Base-by-base conservation (phyloP, 1,140 invertebrate genomes). In the Dendrolimus punctatus region DNA sequence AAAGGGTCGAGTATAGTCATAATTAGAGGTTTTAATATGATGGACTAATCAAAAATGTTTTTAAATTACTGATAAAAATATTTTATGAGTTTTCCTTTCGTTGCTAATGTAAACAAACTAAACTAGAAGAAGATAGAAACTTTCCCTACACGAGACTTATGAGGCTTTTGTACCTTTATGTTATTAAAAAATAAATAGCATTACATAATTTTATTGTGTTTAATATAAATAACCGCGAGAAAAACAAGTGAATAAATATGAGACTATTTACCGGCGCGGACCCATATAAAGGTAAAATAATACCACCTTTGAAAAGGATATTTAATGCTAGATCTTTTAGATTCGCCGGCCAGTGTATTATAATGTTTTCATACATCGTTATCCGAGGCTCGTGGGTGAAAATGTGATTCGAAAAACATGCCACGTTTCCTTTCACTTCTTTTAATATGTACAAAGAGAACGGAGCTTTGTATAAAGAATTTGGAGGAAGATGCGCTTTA, bases 361-460 rank as follows among this genome's bases (percentile, higher is more conserved):
- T 23, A 59, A 62, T 66, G 63, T 66, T 75, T 72, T 72, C 66
- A 73, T 66, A 72, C 70, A 69, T 76, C 64, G 70, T 75, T 71
- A 68, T 72, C 68, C 61, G 54, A 62, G 64, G 66, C 70, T 77
- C 71, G 76, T 67, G 65, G 63, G 55, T 57, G 53, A 48, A 70
- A 67, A 71, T 70, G 65, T 60, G 64, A 69, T 80, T 76, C 68
- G 47, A 60, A 50, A 76, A 68, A 68, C 67, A 64, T 57, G 41
- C 63, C 73, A 69, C 72, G 74, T 72, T 66, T 63, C 68, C 68
- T 62, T 71, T 76, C 65, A 71, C 58, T 59, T 58, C 53, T 59
- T 67, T 61, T 76, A 79, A 77, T 81, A 81, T 76, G 74, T 74
- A 79, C 78, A 81, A 73, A 80, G 76, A 75, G 73, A 71, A 68